A percentile compares a stretch with the other conserved stretches of the same genome.
Conservation (phyloP, 2,888 invertebrate genomes). For the Drosophila ezoana region DNA sequence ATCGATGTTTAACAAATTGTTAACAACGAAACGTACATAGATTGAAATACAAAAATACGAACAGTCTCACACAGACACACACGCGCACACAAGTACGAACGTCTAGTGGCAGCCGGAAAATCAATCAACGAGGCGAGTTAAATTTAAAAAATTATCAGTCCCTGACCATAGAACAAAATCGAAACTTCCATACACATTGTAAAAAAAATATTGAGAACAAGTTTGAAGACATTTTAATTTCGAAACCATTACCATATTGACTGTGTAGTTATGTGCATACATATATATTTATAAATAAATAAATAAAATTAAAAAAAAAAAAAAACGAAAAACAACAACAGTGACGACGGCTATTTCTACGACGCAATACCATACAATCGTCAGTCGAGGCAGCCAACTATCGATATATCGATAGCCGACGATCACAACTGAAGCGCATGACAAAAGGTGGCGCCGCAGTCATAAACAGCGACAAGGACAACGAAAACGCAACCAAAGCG, state of each 20-base stretch:
- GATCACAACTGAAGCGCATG: conserved; percentile 39
- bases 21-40: conserved; percentile 13
- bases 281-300: conserved; percentile 27
- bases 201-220: conserved; percentile 18
- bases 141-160: conserved; percentile 38
- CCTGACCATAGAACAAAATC: conserved; percentile 27
- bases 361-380: conserved; percentile 50
- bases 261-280: conserved; percentile 21
- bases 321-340: conserved; percentile 8
- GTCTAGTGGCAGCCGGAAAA: conserved; percentile 37
- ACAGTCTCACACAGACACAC: conserved; percentile 5
- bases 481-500: conserved; percentile 6
- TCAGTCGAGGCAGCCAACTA: conserved; percentile 15
- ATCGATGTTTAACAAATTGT: conserved; percentile 47
- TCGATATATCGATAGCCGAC: conserved; percentile 39
- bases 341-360: conserved; percentile 41
- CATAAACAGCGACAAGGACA: conserved; percentile 30
- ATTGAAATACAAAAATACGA: conserved; percentile 2
- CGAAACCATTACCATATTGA: conserved; percentile 15
- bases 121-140: conserved; percentile 43
- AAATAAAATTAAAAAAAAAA: neutral
- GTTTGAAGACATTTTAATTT: conserved; percentile 18
- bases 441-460: conserved; percentile 39
- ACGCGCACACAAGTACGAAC: neutral
- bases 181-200: conserved; percentile 29